These are phyloP conservation scores for Sanderia malayensis DNA, from an alignment of 30 jellyfish, hydroid and myxozoan species.

Conservation along the genomic window DNA sequence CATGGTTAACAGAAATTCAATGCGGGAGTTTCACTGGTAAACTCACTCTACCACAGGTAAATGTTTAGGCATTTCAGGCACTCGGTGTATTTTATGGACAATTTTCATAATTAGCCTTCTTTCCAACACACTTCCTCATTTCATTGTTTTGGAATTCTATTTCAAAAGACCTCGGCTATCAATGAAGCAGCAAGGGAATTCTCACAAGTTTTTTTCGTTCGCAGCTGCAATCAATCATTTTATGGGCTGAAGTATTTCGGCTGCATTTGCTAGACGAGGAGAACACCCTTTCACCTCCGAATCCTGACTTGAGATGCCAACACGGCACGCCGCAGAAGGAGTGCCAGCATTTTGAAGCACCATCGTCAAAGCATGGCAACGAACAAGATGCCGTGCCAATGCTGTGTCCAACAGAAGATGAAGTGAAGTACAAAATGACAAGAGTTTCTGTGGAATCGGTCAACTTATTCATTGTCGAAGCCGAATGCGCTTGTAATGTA, in stretches of 20 bases:
- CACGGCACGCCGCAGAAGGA: slow-evolving; percentile 58
- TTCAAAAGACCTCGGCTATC: too few relatives aligned
- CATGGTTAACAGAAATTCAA: slow-evolving; percentile 90
- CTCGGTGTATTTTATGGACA: too few relatives aligned
- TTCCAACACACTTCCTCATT: too few relatives aligned
- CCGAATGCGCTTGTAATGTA: slow-evolving; percentile 82
- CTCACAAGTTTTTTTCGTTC: too few relatives aligned
- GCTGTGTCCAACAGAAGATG: slow-evolving; percentile 82
- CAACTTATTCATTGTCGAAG: slow-evolving; percentile 70
- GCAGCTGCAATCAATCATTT: slow-evolving; percentile 65
- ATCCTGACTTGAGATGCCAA: slow-evolving; percentile 57
- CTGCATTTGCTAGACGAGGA: slow-evolving; percentile 80
- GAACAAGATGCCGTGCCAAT: slow-evolving; percentile 29
- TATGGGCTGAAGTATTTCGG: slow-evolving; percentile 79
- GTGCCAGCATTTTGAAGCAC: slow-evolving; percentile 52
- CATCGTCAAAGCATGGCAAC: slow-evolving; percentile 6
- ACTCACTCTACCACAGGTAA: slow-evolving; percentile 73
- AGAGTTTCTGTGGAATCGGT: slow-evolving; percentile 76
- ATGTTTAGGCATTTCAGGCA: too few relatives aligned
- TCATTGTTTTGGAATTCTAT: too few relatives aligned
- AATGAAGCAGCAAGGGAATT: too few relatives aligned
- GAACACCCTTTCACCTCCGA: slow-evolving; percentile 53
- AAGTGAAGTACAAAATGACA: slow-evolving; percentile 79
- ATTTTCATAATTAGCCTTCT: too few relatives aligned
- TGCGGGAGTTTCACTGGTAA: slow-evolving; percentile 85